Conservation (phyloP, 1,140 invertebrate genomes). For the Drosophila malerkotliana region DNA sequence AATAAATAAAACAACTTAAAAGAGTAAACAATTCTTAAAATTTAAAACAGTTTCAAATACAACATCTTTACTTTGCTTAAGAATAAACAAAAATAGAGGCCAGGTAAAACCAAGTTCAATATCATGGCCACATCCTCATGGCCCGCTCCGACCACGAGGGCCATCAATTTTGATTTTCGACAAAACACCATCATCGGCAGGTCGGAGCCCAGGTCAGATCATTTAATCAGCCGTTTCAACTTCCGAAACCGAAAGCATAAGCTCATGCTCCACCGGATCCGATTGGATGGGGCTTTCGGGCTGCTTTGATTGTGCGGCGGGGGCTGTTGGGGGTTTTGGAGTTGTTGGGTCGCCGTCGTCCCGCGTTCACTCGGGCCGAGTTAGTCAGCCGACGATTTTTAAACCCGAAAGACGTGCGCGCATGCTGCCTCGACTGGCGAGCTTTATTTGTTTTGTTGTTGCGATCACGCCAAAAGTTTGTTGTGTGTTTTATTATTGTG, state of each 20-base stretch:
- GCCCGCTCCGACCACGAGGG: not conserved
- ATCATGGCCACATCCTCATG: slow-evolving; percentile 18
- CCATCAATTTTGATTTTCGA: slow-evolving; percentile 19
- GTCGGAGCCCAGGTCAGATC: slow-evolving; percentile 28
- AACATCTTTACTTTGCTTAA: not conserved
- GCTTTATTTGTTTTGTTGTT: slow-evolving; percentile 21
- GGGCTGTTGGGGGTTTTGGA: slow-evolving; percentile 39
- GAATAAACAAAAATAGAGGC: too few species aligned
- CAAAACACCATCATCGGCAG: slow-evolving; percentile 10
- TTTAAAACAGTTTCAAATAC: too few species aligned
- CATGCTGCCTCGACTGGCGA: slow-evolving; percentile 17
- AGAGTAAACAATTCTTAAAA: too few species aligned
- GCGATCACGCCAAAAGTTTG: slow-evolving; percentile 16
- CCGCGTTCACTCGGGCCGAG: slow-evolving; percentile 32
- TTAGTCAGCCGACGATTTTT: slow-evolving; percentile 75
- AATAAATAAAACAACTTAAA: too few species aligned
- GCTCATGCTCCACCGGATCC: slow-evolving; percentile 38
- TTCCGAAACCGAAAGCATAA: slow-evolving; percentile 43
- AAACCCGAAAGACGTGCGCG: slow-evolving; percentile 66
- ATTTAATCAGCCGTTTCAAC: slow-evolving; percentile 14
- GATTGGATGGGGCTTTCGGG: slow-evolving; percentile 32
- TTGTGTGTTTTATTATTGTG: slow-evolving; percentile 2
- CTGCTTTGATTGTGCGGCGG: not conserved
- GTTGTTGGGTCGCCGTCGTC: slow-evolving; percentile 38
- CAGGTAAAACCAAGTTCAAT: slow-evolving; percentile 6